Evolutionary conservation across 2,797 vertebrate genomes (phyloP), one percentile per base, ranked within the genome.

Genomic region (Craterocephalus amniculus): DNA sequence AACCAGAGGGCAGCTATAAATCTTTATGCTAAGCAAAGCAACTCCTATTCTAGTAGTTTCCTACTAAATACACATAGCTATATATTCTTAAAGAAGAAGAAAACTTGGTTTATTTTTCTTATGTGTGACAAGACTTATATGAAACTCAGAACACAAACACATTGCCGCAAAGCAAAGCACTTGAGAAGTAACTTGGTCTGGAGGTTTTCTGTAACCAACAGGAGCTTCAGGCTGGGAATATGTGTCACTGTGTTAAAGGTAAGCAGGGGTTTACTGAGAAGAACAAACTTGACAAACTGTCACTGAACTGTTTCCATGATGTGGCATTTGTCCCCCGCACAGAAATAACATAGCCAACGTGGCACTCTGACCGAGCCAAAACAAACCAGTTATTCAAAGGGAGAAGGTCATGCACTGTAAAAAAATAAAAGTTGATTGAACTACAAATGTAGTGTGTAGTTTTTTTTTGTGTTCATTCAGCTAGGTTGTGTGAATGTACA

Each of bases 191-290:
- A 18, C 52, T 24, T 69, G 54, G 52, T 55, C 43, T 70, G 51
- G 32, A 58, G 32, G 12, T 18, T 59, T 68, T 34, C 51, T 10
- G 14, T 11, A 6, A 63, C 62, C 43, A 73, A 58, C 26, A 63
- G 60, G 36, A 63, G 27, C 60, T 55, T 52, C 61, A n/a, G 35
- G 2, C 52, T 66, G 2, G 12, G 3, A 62, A 77, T 67, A 31
- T 79, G 83, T 83, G 84, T 62, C 64, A 87, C 66, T 74, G 81
- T 79, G 85, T 67, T 1, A 89, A 86, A 87, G 77, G 82, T 81
- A 20, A 63, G 6, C 54, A 13, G 31, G 57, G 12, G 10, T 32
- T 72, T 62, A 66, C 52, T 54, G 43, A 31, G 40, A 68, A 60
- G 51, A 68, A 32, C 11, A 1, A 63, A 63, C 55, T 1, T 2